Base-by-base conservation (phyloP, 1,140 invertebrate genomes). In the Musca vetustissima region DNA sequence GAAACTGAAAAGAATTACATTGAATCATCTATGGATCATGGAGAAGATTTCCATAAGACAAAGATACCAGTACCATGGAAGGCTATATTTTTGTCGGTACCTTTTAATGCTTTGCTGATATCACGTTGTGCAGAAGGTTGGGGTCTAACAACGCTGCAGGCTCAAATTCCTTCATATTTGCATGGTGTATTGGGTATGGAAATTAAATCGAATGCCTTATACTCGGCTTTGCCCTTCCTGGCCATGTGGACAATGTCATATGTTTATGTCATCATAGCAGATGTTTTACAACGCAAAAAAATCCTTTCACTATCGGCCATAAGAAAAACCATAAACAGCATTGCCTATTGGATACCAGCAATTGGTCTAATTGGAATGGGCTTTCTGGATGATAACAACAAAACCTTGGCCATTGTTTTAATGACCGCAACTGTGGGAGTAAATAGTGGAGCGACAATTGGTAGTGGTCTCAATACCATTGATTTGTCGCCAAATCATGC, bases 131-230 rank as follows among this genome's bases (percentile, higher is more conserved):
- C 92, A 0, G 92, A 96, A 76, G 94, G 94, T 76, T 98, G 95
- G 95, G 95, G 94, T 1, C 95, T 94, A 76, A 97, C 95, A 85
- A 97, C 93, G 4, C 85, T 98, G 50, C 85, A 98, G 53, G 96
- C 94, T 0, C 89, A 96, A 82, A 90, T 98, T 72, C 97, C 97
- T 75, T n/a, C 95, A 1, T 69, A 69, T 66, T 19, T 69, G 14
- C 65, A 69, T 28, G 65, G 55, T 24, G 47, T 69, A 3, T 50
- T 69, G 32, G 84, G 89, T 66, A 93, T 92, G 72, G 86, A 97
- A 67, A 90, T 98, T 21, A 87, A 90, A 80, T 81, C 87, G 47
- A 91, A 91, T 79, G 92, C 92, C 9, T 74, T 89, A 64, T 77
- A 91, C 17, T 89, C 92, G 21, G 90, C 93, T 0, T 76, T 96